Evolutionary conservation across 2,888 invertebrate genomes (phyloP).

Genomic region (Drosophila monieri): DNA sequence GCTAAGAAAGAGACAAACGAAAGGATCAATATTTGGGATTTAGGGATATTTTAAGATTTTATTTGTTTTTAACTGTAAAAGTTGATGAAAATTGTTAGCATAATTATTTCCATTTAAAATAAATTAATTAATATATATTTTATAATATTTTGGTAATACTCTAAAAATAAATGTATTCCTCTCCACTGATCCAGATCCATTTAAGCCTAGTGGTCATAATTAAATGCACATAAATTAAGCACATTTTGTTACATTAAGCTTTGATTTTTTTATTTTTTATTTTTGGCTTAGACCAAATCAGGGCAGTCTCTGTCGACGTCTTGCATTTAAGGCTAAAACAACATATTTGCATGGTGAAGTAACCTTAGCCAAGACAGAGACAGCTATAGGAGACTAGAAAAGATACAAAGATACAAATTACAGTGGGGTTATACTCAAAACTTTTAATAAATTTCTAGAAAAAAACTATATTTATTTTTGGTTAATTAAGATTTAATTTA

Average conservation of each 20-base stretch:
- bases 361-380: constrained; percentile 52
- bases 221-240: constrained; percentile 31
- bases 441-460: no score
- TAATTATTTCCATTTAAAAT: not conserved
- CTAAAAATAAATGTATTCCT: constrained; percentile 2
- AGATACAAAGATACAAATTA: constrained; percentile 20
- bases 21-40: not conserved
- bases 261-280: not conserved
- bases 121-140: no score
- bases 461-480: not conserved
- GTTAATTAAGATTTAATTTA: not conserved
- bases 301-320: constrained; percentile 5
- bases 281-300: constrained; percentile 1
- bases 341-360: constrained; percentile 78
- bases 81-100: not conserved
- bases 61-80: not conserved
- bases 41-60: not conserved
- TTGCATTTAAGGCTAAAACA: constrained; percentile 69
- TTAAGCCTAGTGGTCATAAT: constrained; percentile 9
- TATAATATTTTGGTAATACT: not conserved
- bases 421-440: constrained; percentile 37
- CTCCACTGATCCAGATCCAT: constrained; percentile 3
- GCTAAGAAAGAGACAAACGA: not conserved
- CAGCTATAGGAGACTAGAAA: constrained; percentile 33
- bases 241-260: constrained; percentile 23